phyloP scores from a whole-genome alignment of 2,888 invertebrate species.

The Incurvaria masculella region DNA sequence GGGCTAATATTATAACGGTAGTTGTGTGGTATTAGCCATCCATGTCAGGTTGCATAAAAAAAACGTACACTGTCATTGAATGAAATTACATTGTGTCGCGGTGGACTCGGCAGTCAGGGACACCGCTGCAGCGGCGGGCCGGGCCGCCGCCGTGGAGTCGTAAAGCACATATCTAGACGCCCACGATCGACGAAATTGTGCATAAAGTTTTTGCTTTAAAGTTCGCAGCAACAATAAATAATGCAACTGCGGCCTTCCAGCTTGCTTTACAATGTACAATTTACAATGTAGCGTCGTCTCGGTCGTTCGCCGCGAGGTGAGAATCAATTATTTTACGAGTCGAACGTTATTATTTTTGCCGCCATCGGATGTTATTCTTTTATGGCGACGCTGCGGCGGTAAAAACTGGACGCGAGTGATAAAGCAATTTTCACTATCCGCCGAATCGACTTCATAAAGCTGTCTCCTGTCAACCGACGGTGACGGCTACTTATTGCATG shows the following conservation, averaged over 20 bases:
- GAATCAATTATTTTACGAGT: conserved; percentile 28
- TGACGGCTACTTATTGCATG: not conserved
- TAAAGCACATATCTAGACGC: not conserved
- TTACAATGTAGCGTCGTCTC: not conserved
- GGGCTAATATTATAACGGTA: too few species aligned
- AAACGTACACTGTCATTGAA: too few species aligned
- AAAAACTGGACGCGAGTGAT: not conserved
- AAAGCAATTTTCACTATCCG: not conserved
- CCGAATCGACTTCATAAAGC: not conserved
- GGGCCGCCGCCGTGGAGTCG: not conserved
- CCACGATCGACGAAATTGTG: not conserved
- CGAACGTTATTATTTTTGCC: not conserved
- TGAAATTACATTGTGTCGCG: too few species aligned
- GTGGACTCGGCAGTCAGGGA: too few species aligned
- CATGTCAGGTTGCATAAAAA: too few species aligned
- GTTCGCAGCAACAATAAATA: not conserved
- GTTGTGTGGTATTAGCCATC: too few species aligned
- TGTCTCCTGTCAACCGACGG: not conserved
- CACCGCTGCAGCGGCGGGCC: too few species aligned
- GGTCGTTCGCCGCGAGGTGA: conserved; percentile 25
- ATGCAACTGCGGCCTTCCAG: not conserved
- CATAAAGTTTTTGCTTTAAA: not conserved
- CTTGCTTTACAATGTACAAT: not conserved
- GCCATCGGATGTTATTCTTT: not conserved
- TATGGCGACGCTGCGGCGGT: not conserved